Evolutionary conservation across 2,888 invertebrate genomes (phyloP).

Genomic region (Limnephilus auricula): DNA sequence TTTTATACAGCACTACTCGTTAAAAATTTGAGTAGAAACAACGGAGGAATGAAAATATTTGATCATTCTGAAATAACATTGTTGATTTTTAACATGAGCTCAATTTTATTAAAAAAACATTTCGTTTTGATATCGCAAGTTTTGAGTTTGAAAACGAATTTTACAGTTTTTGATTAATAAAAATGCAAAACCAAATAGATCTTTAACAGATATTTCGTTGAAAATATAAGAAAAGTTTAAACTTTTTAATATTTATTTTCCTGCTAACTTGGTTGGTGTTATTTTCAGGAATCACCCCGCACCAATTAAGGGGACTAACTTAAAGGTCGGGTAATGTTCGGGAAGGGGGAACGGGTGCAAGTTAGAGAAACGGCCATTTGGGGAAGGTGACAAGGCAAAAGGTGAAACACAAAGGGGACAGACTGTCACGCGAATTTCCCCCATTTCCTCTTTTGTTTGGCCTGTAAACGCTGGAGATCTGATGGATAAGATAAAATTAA

Average conservation of each 20-base stretch:
- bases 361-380: constrained; percentile 51
- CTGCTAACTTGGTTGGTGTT: neutral
- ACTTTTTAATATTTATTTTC: neutral
- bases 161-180: neutral
- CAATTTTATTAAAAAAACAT: neutral
- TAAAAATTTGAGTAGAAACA: neutral
- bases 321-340: neutral
- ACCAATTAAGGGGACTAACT: constrained; percentile 23
- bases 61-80: neutral
- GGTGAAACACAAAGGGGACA: constrained; percentile 44
- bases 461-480: constrained; percentile 46
- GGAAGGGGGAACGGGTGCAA: constrained; percentile 18
- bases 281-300: neutral
- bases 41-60: neutral
- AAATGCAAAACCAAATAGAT: neutral
- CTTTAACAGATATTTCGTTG: too few species aligned
- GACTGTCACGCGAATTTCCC: constrained; percentile 50
- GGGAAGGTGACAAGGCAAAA: constrained; percentile 51
- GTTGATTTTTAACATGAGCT: neutral
- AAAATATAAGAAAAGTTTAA: too few species aligned
- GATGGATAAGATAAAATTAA: constrained; percentile 47
- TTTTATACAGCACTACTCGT: neutral
- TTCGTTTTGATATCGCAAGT: neutral
- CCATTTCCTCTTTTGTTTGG: constrained; percentile 50
- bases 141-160: neutral